Evolutionary conservation across 2,888 invertebrate genomes (phyloP).

Genomic region (Drosophila gaucha): DNA sequence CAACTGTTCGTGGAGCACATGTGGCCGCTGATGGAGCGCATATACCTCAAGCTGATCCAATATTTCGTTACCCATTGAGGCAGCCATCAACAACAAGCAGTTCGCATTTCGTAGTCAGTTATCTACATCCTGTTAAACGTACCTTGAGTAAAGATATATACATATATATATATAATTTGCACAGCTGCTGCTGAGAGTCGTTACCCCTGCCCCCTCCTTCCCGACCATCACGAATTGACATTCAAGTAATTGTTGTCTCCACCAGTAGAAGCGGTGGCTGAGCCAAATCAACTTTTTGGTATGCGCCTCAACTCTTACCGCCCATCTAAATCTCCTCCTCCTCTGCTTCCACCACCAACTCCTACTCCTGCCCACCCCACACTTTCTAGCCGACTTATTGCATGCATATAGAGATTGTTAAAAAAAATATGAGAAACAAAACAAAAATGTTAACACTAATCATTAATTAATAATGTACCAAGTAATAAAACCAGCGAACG

Average conservation of each 20-base stretch:
- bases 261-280: not conserved
- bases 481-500: slow-evolving; percentile 34
- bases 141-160: not conserved
- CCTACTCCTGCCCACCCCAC: not conserved
- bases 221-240: not conserved
- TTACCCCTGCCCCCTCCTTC: not conserved
- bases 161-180: no score
- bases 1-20: slow-evolving; percentile 72
- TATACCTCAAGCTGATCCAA: slow-evolving; percentile 75
- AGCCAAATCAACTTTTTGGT: no score
- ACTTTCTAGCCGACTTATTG: slow-evolving; percentile 15
- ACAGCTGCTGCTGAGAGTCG: slow-evolving; percentile 6
- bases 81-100: not conserved
- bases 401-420: slow-evolving; percentile 53
- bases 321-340: no score
- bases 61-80: slow-evolving; percentile 73
- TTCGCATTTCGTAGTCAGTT: not conserved
- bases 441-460: slow-evolving; percentile 55
- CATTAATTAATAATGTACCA: slow-evolving; percentile 23
- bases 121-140: not conserved
- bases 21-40: slow-evolving; percentile 79
- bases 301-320: no score
- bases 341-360: no score
- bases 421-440: slow-evolving; percentile 7
- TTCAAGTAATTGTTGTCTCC: slow-evolving; percentile 29